Evolutionary conservation across 2,888 invertebrate genomes (phyloP).

Genomic region (Venustoraphidia nigricollis): DNA sequence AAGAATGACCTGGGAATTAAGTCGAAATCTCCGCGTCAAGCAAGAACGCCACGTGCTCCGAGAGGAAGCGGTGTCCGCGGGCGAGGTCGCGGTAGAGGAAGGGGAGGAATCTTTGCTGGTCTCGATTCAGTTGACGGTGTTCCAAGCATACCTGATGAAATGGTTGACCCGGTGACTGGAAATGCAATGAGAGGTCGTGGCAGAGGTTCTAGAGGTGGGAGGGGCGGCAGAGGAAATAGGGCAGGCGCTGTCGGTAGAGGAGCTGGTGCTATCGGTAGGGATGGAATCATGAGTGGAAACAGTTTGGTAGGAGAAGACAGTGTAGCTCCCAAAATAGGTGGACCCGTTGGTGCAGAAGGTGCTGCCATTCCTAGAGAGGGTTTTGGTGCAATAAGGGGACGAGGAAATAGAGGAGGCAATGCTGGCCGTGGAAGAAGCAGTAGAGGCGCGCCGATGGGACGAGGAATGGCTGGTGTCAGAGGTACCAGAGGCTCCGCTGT

Average conservation of each 20-base stretch:
- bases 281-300: neutral
- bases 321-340: slow-evolving; percentile 14
- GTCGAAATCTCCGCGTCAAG: neutral
- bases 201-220: slow-evolving; percentile 13
- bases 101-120: slow-evolving; percentile 10
- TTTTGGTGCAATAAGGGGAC: slow-evolving; percentile 13
- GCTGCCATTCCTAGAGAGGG: too few species aligned
- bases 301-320: slow-evolving; percentile 16
- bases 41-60: neutral
- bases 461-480: neutral
- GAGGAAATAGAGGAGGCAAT: slow-evolving; percentile 11
- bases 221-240: slow-evolving; percentile 9
- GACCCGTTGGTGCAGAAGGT: slow-evolving; percentile 14
- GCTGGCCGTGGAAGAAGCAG: slow-evolving; percentile 8
- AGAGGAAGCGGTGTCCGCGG: slow-evolving; percentile 5
- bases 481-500: slow-evolving; percentile 7
- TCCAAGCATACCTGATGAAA: neutral
- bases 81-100: neutral
- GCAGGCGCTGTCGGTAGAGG: slow-evolving; percentile 1
- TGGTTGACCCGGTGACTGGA: too few species aligned
- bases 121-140: neutral
- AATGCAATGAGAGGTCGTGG: neutral
- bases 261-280: neutral
- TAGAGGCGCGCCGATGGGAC: slow-evolving; percentile 5
- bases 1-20: too few species aligned